Percentiles rank a stretch among this genome's conserved stretches.
Conservation (phyloP, 2,888 invertebrate species). For the Tinea pellionella region DNA sequence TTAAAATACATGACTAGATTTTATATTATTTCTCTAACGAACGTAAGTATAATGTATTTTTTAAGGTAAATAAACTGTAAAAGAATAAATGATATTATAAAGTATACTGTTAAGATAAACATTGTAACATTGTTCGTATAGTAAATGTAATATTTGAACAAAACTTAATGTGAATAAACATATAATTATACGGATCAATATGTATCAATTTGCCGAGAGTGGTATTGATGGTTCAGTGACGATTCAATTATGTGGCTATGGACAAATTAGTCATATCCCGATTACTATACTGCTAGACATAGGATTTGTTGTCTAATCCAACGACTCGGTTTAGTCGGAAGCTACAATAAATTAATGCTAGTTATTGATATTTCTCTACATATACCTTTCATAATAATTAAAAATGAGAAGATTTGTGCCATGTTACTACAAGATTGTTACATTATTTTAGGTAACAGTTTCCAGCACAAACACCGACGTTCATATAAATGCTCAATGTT, state of each 20-base stretch:
- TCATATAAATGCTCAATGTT: too few species aligned
- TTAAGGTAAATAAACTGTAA: too few species aligned
- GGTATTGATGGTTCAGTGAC: not conserved
- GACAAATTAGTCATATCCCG: slow-evolving; percentile 23
- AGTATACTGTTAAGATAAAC: too few species aligned
- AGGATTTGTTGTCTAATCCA: not conserved
- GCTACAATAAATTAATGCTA: not conserved
- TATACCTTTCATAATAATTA: too few species aligned
- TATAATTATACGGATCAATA: not conserved
- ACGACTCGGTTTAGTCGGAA: not conserved
- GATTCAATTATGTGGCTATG: slow-evolving; percentile 25
- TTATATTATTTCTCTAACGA: not conserved
- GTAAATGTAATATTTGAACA: not conserved
- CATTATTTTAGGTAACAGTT: too few species aligned
- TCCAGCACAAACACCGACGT: too few species aligned
- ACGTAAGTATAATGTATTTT: not conserved
- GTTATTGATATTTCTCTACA: not conserved
- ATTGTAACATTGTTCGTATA: too few species aligned
- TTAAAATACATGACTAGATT: not conserved
- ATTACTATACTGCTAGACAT: slow-evolving; percentile 10
- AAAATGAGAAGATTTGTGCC: too few species aligned
- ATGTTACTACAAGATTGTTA: too few species aligned
- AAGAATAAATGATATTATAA: too few species aligned
- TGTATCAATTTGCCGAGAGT: not conserved
- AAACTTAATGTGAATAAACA: not conserved